A percentile compares a stretch with the other conserved stretches of the same genome.
These are phyloP conservation scores for Scartelaos histophorus DNA, from an alignment of 2,113 vertebrate genomes.

Conservation along the genomic window DNA sequence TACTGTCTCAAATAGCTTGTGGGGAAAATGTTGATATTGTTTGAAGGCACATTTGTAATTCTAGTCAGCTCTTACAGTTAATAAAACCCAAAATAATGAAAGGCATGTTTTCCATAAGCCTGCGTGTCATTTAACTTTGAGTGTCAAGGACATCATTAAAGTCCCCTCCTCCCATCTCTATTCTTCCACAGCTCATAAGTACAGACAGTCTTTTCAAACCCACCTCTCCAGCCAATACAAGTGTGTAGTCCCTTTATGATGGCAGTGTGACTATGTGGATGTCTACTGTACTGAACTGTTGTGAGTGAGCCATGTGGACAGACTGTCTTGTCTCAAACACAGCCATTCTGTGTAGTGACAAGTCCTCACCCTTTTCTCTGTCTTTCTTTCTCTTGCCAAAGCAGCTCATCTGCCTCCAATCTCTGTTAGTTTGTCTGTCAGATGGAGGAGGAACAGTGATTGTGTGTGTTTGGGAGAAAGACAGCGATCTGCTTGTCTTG, in stretches of 20 bases:
- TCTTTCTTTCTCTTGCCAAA: slow-evolving; percentile 62
- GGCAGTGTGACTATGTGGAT: slow-evolving; percentile 45
- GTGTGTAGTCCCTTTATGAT: slow-evolving; percentile 28
- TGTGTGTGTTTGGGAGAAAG: slow-evolving; percentile 19
- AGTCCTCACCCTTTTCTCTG: slow-evolving; percentile 53
- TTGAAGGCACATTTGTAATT: slow-evolving; percentile 5
- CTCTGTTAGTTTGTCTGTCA: slow-evolving; percentile 66
- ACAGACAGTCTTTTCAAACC: slow-evolving; percentile 31
- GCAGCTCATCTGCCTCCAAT: slow-evolving; percentile 67
- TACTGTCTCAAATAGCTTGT: neutral
- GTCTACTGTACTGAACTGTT: slow-evolving; percentile 41
- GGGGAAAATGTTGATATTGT: slow-evolving; percentile 1
- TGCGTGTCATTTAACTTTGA: slow-evolving; percentile 17
- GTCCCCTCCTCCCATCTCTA: slow-evolving; percentile 9
- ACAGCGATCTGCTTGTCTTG: slow-evolving; percentile 23
- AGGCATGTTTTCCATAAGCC: slow-evolving; percentile 21
- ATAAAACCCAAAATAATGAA: neutral
- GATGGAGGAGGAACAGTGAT: slow-evolving; percentile 30
- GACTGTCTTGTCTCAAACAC: slow-evolving; percentile 60
- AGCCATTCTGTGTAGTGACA: slow-evolving; percentile 65
- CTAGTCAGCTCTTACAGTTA: neutral
- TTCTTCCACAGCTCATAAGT: slow-evolving; percentile 15
- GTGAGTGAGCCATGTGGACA: slow-evolving; percentile 64
- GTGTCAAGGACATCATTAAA: slow-evolving; percentile 52
- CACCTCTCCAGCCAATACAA: slow-evolving; percentile 33